phyloP scores from a whole-genome alignment of 2,113 vertebrate species.

The Coracopsis vasa region DNA sequence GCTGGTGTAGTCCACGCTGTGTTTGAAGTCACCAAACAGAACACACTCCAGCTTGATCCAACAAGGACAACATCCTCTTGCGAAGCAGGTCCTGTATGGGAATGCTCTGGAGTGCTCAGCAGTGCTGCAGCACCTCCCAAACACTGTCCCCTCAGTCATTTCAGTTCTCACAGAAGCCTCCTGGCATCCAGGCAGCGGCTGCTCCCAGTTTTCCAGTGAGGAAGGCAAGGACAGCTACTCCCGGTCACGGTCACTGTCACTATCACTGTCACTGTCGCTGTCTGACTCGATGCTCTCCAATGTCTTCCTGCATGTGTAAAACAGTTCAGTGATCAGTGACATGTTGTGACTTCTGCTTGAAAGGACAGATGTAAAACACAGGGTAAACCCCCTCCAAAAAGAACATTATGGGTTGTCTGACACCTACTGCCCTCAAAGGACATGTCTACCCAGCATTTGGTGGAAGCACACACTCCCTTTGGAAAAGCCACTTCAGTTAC shows the following conservation, averaged over 20 bases:
- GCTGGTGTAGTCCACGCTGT: rapidly evolving
- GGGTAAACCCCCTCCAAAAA: not conserved
- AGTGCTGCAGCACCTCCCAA: not conserved
- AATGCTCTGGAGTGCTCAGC: rapidly evolving
- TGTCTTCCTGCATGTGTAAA: slow-evolving; percentile 43
- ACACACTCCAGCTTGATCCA: not conserved
- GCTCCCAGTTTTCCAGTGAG: not conserved
- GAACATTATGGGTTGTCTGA: not conserved
- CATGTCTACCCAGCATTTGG: not conserved
- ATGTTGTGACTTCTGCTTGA: not conserved
- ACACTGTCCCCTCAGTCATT: not conserved
- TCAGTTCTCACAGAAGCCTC: not conserved
- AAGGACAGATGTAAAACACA: not conserved
- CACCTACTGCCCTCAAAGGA: not conserved
- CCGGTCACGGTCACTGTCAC: not conserved
- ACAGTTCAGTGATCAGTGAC: not conserved
- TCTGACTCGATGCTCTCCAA: slow-evolving; percentile 41
- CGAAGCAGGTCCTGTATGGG: rapidly evolving
- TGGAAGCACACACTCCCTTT: not conserved
- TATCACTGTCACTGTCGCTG: not conserved
- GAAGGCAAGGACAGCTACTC: not conserved
- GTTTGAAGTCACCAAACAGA: not conserved
- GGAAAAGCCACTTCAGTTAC: not conserved
- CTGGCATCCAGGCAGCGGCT: rapidly evolving
- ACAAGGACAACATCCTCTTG: rapidly evolving